Evolutionary conservation across 2,888 invertebrate species (phyloP), one percentile per base, ranked within the genome.

Genomic region (Chloroclysta siterata): DNA sequence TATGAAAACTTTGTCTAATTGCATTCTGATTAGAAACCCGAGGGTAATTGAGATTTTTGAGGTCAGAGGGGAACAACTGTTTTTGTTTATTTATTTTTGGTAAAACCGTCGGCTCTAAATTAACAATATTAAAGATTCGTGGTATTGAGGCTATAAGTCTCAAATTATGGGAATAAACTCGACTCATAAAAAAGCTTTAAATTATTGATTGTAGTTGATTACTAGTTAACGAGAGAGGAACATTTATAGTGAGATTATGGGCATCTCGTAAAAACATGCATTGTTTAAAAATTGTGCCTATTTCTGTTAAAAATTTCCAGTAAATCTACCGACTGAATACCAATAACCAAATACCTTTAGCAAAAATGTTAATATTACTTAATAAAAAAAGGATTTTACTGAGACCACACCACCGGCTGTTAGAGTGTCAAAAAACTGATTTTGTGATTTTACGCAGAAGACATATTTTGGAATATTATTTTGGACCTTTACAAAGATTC

Each of bases 1-100:
- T 87, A 80, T 81, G 87, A 87, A 90, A 91, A 92, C 89, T 90
- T 87, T 81, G 87, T 86, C 84, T 87, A 85, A 87, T 87, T 88
- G 83, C 85, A 81, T 87, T 90, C 85, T 84, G 82, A 89, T 89
- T 88, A 87, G 83, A 83, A 69, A 63, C 51, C 46, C 39, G 65
- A 58, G 59, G 66, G 64, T 84, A 83, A 86, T 87, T 87, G 78
- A 77, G 75, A 75, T 83, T 86, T 81, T 83, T 77, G 76, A 82
- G 84, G 86, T 84, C 80, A 84, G 74, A 71, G 72, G 79, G 78
- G 76, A 72, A 79, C 75, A 56, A 66, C 65, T 56, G 46, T 13
- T 53, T 41, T 41, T n/a, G 2, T 28, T 53, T 41, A 39, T 41
- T 53, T 39, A 51, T 50, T 50, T 50, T 46, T 3, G 17, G 46